These are phyloP conservation scores for Orchesella flavescens DNA, from an alignment of 2,888 invertebrate genomes.

Conservation along the genomic window DNA sequence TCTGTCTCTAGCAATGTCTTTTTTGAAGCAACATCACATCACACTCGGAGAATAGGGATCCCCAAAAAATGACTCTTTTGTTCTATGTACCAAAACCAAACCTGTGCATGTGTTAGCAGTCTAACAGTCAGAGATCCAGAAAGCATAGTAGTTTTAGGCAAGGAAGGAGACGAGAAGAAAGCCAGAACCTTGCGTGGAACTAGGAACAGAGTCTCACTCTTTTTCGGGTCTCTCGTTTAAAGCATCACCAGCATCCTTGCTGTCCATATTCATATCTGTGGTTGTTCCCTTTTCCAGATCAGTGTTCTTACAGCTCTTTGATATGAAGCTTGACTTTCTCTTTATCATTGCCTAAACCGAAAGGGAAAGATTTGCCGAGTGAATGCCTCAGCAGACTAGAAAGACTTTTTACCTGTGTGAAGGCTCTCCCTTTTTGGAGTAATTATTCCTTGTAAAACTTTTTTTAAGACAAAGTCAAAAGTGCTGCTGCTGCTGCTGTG, in stretches of 20 bases:
- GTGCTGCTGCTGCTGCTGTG: not conserved
- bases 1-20: not conserved
- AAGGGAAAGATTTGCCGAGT: constrained; percentile 18
- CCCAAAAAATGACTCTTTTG: no score
- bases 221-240: not conserved
- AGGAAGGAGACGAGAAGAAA: constrained; percentile 27
- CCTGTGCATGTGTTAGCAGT: constrained; percentile 44
- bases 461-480: not conserved
- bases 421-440: not conserved
- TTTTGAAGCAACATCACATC: constrained; percentile 6
- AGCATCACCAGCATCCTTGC: not conserved
- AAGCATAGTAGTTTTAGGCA: constrained; percentile 17
- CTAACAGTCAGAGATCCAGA: constrained; percentile 46
- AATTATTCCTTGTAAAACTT: not conserved
- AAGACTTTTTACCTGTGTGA: constrained; percentile 8
- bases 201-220: not conserved
- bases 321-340: constrained; percentile 55
- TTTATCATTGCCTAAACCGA: not conserved
- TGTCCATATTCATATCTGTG: constrained; percentile 46
- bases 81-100: constrained; percentile 18
- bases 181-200: constrained; percentile 37
- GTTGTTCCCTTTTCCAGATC: constrained; percentile 42
- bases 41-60: not conserved
- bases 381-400: constrained; percentile 6
- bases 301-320: constrained; percentile 54